A percentile compares a stretch with the other conserved stretches of the same genome.
These are phyloP conservation scores for Malacoraja senta DNA, from an alignment of 2,797 vertebrate genomes.

Conservation along the genomic window DNA sequence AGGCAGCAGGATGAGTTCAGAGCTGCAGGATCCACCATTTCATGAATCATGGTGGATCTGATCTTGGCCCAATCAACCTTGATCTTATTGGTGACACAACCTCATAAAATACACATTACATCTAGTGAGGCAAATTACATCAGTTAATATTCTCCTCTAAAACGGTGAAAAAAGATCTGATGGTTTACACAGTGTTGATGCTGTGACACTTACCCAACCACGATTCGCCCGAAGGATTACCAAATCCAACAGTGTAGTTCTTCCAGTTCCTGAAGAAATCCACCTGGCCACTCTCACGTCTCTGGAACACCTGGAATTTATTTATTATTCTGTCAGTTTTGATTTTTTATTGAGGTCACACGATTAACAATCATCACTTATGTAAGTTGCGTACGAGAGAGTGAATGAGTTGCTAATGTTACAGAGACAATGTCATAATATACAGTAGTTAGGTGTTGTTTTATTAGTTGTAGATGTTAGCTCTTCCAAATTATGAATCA, in stretches of 20 bases:
- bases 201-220: conserved; percentile 72
- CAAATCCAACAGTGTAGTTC: conserved; percentile 80
- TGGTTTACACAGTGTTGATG: background rate
- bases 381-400: background rate
- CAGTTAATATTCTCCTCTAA: background rate
- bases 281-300: conserved; percentile 77
- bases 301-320: conserved; percentile 74
- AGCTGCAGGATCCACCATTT: no score
- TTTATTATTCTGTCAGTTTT: background rate
- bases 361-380: background rate
- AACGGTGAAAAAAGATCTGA: background rate
- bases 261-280: conserved; percentile 95
- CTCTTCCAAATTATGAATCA: background rate
- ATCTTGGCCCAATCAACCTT: no score
- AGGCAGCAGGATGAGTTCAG: background rate
- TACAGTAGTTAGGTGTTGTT: background rate
- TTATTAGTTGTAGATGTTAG: background rate
- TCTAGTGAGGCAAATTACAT: background rate
- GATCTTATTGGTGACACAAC: no score
- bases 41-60: no score
- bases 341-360: background rate
- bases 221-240: conserved; percentile 83
- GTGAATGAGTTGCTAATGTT: background rate
- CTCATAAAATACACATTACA: background rate
- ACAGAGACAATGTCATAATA: background rate